phyloP scores from a whole-genome alignment of 2,797 vertebrate species.

The Phataginus tricuspis region DNA sequence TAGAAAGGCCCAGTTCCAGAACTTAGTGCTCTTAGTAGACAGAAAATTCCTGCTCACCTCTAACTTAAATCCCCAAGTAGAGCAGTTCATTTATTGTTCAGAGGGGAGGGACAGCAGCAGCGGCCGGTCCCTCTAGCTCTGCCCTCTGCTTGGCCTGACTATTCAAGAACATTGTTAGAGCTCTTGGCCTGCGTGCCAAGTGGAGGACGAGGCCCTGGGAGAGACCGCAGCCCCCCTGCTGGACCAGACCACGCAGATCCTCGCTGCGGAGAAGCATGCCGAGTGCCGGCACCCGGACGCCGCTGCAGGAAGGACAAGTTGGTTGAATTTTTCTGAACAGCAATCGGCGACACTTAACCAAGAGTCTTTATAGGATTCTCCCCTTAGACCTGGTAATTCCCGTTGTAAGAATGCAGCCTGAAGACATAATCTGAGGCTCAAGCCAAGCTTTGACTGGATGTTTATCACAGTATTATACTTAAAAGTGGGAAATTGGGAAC shows the following conservation, averaged over 20 bases:
- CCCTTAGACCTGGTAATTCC: background rate
- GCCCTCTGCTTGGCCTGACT: background rate
- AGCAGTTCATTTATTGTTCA: background rate
- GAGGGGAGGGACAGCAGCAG: background rate
- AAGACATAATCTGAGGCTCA: background rate
- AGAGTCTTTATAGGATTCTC: background rate
- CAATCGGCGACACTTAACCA: background rate
- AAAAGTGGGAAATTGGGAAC: background rate
- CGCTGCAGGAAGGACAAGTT: background rate
- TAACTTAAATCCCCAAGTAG: background rate
- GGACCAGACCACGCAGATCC: background rate
- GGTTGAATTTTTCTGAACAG: background rate
- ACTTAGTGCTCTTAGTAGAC: background rate
- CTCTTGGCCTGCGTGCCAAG: background rate
- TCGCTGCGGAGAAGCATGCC: background rate
- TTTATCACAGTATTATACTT: background rate
- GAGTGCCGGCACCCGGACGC: background rate
- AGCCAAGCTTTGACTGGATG: background rate
- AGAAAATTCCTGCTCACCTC: background rate
- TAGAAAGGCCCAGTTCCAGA: background rate
- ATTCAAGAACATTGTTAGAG: background rate
- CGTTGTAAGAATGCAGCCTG: background rate
- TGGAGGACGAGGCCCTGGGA: background rate
- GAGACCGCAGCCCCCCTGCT: background rate
- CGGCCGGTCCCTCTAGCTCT: background rate